Percentiles rank a stretch among this genome's conserved stretches.
Conservation (phyloP, 2,797 vertebrate genomes). For the Pitangus sulphuratus region DNA sequence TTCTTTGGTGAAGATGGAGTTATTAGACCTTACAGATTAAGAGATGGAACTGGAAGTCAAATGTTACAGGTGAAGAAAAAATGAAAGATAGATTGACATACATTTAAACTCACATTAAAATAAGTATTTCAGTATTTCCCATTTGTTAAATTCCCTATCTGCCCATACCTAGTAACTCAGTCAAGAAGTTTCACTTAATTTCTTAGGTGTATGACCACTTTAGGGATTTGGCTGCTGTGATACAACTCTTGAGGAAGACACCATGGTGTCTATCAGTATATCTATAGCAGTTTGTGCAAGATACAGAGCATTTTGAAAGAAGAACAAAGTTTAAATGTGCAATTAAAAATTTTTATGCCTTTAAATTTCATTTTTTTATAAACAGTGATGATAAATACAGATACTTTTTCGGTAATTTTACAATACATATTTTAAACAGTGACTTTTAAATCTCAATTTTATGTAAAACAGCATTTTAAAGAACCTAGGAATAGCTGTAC, state of each 20-base stretch:
- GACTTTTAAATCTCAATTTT: background rate
- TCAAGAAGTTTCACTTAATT: background rate
- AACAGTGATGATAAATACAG: background rate
- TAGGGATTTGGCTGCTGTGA: constrained; percentile 44
- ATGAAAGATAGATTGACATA: constrained; percentile 12
- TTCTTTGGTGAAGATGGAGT: constrained; percentile 96
- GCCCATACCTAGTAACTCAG: background rate
- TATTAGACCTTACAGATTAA: constrained; percentile 93
- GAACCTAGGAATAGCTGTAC: background rate
- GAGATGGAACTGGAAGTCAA: constrained; percentile 93
- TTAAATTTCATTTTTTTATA: background rate
- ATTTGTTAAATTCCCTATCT: background rate
- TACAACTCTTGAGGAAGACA: constrained; percentile 55
- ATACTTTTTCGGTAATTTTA: background rate
- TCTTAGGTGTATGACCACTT: background rate
- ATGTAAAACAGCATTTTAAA: background rate
- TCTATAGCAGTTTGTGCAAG: background rate
- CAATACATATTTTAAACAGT: background rate
- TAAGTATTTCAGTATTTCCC: background rate
- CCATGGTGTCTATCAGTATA: constrained; percentile 17
- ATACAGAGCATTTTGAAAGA: constrained; percentile 31
- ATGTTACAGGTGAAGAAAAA: constrained; percentile 91
- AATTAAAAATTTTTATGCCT: background rate
- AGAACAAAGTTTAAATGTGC: background rate
- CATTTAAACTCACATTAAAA: background rate